Evolutionary conservation across 1,140 invertebrate genomes (phyloP), one percentile per base, ranked within the genome.

Genomic region (Drosophila truncata): DNA sequence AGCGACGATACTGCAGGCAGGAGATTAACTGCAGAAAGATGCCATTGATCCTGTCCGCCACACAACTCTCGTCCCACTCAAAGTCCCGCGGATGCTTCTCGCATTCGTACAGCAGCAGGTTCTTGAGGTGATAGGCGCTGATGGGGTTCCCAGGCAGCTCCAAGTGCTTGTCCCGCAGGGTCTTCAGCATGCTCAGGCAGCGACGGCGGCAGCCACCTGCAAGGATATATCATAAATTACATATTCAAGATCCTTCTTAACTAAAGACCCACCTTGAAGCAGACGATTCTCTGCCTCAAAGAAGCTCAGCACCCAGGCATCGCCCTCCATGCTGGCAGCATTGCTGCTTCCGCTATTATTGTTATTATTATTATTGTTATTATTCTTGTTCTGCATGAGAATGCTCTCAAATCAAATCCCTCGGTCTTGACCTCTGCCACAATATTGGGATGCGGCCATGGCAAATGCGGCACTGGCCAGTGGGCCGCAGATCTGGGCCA

Each of bases 401-500:
- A 96, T 93, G 83, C 96, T 95, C 93, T 99, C 55, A 99, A 93
- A 93, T 99, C 97, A 92, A 99, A 99, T 1, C 98, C 98, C 93
- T 99, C 98, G 1, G 96, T 97, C 92, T 98, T 98, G 2, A 98
- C 97, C 91, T 99, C 97, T 10, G 96, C 96, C 4, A 98, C 97
- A 11, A 98, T 94, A 80, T 96, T 97, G 0, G 97, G 97, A 93
- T 97, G 96, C 2, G 97, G 97, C 98, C 98, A 98, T 5, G 97
- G 95, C 59, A 97, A 96, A 64, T 97, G 96, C 0, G 97, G 95
- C 18, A 97, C 94, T 2, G 98, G 98, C 98, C 98, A 99, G 77
- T 98, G 97, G 0, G 97, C 96, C 0, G 98, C 98, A 0, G 97
- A 98, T 27, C 98, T 93, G 0, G 98, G 98, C 98, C 98, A 99